phyloP scores from a whole-genome alignment of 2,888 invertebrate species.

The Amorpha juglandis region DNA sequence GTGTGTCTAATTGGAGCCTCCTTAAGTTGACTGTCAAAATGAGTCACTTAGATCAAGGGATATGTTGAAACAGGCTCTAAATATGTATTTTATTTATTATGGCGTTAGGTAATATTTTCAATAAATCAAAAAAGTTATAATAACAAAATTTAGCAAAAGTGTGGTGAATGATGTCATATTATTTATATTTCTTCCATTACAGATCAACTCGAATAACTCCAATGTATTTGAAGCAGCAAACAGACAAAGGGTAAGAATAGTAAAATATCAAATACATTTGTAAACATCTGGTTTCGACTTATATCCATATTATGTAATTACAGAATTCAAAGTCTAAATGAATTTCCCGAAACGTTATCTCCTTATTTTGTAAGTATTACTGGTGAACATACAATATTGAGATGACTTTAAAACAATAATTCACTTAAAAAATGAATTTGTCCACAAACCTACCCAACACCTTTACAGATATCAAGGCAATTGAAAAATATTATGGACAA shows the following conservation, averaged over 20 bases:
- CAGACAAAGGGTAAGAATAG: constrained; percentile 25
- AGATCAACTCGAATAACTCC: constrained; percentile 46
- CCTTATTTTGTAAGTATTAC: constrained; percentile 49
- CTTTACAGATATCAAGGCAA: constrained; percentile 55
- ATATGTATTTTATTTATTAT: too few species aligned
- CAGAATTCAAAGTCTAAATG: neutral
- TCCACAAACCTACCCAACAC: neutral
- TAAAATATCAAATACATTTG: neutral
- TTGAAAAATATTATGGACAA: constrained; percentile 41
- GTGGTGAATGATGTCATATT: neutral
- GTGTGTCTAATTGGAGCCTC: too few species aligned
- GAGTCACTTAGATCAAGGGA: too few species aligned
- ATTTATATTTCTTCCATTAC: constrained; percentile 26
- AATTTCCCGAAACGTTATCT: constrained; percentile 31
- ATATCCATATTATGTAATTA: neutral
- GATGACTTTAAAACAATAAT: too few species aligned
- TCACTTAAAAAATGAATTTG: neutral
- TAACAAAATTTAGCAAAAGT: neutral
- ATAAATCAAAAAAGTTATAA: too few species aligned
- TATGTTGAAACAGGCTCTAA: too few species aligned
- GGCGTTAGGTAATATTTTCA: too few species aligned
- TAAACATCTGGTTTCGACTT: neutral
- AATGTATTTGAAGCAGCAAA: constrained; percentile 36
- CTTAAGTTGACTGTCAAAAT: too few species aligned
- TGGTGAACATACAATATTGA: neutral